Conservation (phyloP, 2,797 vertebrate genomes). For the Thripadectes ignobilis region DNA sequence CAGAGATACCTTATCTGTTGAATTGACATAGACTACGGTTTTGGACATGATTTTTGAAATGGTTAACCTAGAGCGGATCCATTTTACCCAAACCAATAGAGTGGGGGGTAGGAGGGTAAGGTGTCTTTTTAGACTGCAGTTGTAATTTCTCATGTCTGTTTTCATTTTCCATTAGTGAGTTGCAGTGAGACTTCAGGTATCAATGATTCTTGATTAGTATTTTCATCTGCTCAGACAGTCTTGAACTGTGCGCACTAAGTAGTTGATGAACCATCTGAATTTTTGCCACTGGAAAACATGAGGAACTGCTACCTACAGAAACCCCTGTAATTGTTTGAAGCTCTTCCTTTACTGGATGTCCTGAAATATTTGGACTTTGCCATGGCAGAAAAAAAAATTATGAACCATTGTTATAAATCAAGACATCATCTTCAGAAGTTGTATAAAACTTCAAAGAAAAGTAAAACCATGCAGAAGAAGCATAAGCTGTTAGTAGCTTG, state of each 20-base stretch:
- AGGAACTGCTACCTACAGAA: background rate
- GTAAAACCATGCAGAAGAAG: background rate
- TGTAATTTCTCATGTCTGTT: background rate
- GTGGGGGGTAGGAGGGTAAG: rapidly evolving
- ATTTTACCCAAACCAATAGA: background rate
- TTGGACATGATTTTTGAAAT: background rate
- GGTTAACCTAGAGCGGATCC: background rate
- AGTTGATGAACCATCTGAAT: background rate
- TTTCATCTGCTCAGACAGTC: background rate
- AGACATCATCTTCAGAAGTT: background rate
- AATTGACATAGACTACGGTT: background rate
- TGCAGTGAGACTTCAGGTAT: background rate
- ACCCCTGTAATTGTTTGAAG: background rate
- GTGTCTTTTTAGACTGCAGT: background rate
- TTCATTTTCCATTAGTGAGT: background rate
- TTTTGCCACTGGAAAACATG: background rate
- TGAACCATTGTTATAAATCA: background rate
- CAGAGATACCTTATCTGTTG: background rate
- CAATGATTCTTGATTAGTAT: background rate
- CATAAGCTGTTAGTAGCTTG: background rate
- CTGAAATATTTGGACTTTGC: background rate
- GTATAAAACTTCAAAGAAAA: background rate
- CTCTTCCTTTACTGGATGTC: background rate
- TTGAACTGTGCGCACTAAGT: background rate
- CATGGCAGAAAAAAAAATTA: background rate